These are phyloP conservation scores for Polypterus senegalus DNA, from an alignment of 2,113 vertebrate genomes.

Conservation along the genomic window DNA sequence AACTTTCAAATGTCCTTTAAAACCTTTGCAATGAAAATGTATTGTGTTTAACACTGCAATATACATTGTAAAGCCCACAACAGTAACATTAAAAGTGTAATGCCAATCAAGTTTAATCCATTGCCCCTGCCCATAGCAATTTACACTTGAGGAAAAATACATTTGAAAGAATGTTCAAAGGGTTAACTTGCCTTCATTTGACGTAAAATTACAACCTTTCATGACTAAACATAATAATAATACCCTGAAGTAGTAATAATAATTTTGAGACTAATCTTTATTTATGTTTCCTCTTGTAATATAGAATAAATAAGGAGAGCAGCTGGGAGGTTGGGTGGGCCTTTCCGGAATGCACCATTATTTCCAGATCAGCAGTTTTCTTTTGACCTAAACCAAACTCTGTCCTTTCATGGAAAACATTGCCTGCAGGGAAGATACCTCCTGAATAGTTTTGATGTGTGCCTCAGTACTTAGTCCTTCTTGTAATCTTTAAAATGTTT, in stretches of 20 bases:
- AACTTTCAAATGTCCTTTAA: too few relatives aligned
- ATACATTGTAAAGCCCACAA: too few relatives aligned
- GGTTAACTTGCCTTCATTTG: neutral
- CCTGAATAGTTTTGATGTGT: constrained; percentile 31
- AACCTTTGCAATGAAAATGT: too few relatives aligned
- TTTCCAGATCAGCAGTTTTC: constrained; percentile 57
- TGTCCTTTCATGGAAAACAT: constrained; percentile 33
- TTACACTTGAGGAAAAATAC: neutral
- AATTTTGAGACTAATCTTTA: constrained; percentile 27
- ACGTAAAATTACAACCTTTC: neutral
- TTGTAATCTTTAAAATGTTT: constrained; percentile 27
- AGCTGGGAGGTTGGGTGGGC: constrained; percentile 36
- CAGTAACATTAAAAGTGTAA: too few relatives aligned
- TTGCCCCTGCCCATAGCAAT: neutral
- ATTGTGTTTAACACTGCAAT: too few relatives aligned
- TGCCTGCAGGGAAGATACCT: constrained; percentile 39
- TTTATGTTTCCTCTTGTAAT: constrained; percentile 27
- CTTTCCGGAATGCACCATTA: constrained; percentile 48
- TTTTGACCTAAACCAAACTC: constrained; percentile 55
- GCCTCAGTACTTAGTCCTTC: constrained; percentile 30
- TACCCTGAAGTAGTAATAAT: constrained; percentile 12
- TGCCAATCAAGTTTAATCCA: neutral
- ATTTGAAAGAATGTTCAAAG: constrained; percentile 2
- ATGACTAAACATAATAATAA: neutral
- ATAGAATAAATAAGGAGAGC: constrained; percentile 10